Evolutionary conservation across 2,797 vertebrate genomes (phyloP).

Genomic region (Oreochromis grahami): DNA sequence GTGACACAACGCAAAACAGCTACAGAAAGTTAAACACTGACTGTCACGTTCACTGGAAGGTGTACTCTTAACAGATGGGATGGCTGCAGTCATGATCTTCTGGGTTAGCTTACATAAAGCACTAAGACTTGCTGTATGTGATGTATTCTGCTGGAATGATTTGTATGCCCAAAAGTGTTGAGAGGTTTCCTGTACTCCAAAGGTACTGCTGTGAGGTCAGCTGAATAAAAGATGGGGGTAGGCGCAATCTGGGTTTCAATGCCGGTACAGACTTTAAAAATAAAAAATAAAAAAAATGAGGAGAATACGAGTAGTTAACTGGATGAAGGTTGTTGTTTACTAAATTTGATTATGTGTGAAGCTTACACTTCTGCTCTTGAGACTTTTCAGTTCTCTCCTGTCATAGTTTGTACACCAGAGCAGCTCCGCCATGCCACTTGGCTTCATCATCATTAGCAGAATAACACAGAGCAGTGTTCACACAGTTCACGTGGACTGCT

Average conservation of each 20-base stretch:
- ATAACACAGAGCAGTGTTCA: neutral
- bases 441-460: neutral
- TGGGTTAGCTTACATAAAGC: conserved; percentile 34
- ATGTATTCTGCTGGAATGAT: conserved; percentile 36
- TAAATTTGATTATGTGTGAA: neutral
- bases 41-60: conserved; percentile 49
- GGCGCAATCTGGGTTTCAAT: neutral
- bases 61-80: conserved; percentile 44
- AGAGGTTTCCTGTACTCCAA: conserved; percentile 27
- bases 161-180: conserved; percentile 39
- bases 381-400: conserved; percentile 13
- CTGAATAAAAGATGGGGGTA: conserved; percentile 23
- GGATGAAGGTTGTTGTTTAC: neutral
- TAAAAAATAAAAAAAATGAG: neutral
- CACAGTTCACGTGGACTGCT: neutral
- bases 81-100: conserved; percentile 39
- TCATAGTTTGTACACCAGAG: neutral
- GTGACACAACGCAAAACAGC: conserved; percentile 33
- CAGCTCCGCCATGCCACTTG: neutral
- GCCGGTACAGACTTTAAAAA: neutral
- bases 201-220: conserved; percentile 32
- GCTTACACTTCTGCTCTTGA: neutral
- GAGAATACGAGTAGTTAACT: neutral
- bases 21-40: conserved; percentile 57
- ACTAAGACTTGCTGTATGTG: conserved; percentile 11